Evolutionary conservation across 2,797 vertebrate species (phyloP), one percentile per base, ranked within the genome.

Genomic region (Macropodus opercularis): DNA sequence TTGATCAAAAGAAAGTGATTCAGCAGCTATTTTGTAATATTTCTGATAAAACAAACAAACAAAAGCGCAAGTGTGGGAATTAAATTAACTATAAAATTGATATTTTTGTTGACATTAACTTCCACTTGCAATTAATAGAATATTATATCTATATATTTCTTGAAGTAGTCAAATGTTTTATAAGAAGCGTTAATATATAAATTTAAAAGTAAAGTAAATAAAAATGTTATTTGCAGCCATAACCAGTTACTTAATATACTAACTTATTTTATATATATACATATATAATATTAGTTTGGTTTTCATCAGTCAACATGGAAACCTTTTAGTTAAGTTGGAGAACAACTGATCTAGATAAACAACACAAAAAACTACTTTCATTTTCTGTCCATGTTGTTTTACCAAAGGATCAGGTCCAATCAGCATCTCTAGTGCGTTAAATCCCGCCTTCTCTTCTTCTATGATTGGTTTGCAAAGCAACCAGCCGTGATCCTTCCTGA

Each of bases 401-500:
- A 23, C 34, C 5, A 3, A n/a, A 40, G 7, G n/a, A 7, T 23
- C 29, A 36, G 23, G 11, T 22, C 46, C 43, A 9, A 47, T 61
- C 41, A 57, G 32, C 43, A 44, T 36, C 55, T 17, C 22, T n/a
- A 22, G 14, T 32, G 14, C 2, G 1, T 29, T 24, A 74, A 54
- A 31, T 13, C 50, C 70, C 18, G 21, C 54, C 50, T 3, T 29
- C 44, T 52, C 50, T 60, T 27, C n/a, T 17, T 21, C 13, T 17
- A 3, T 55, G 39, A 75, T 65, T 76, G 55, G 26, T 21, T 70
- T 15, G 32, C 0, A 14, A 34, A 27, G n/a, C n/a, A 26, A 44
- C 3, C 36, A 14, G 11, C 46, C 23, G 38, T 32, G 19, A 34
- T 36, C 3, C 32, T 7, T n/a, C n/a, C 36, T 29, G 40, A 31